A percentile compares a stretch with the other conserved stretches of the same genome.
phyloP scores from a whole-genome alignment of 2,888 invertebrate species.

The Homarus gammarus region DNA sequence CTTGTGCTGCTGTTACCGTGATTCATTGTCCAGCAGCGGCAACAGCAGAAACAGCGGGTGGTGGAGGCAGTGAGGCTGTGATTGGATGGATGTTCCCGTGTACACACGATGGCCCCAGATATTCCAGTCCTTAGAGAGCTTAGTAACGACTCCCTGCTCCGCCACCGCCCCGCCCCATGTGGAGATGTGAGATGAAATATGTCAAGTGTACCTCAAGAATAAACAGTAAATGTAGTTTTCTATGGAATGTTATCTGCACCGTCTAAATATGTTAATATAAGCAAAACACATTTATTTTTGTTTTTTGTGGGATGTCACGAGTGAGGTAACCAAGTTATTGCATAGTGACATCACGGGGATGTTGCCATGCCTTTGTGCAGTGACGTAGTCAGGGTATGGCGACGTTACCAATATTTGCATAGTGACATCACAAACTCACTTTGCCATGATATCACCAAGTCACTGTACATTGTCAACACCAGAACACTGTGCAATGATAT shows the following conservation, averaged over 20 bases:
- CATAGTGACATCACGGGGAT: background rate
- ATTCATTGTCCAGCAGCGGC: background rate
- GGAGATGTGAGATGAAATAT: background rate
- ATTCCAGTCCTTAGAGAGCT: background rate
- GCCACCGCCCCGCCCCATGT: background rate
- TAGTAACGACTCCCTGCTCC: background rate
- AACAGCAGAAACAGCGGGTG: background rate
- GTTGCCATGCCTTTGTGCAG: background rate
- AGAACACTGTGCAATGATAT: background rate
- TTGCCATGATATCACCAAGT: background rate
- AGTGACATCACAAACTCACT: background rate
- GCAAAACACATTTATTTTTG: no score
- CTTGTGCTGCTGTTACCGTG: background rate
- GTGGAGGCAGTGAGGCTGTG: background rate
- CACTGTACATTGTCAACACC: no score
- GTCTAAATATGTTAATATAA: background rate
- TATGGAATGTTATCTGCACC: conserved; percentile 1
- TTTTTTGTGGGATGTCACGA: background rate
- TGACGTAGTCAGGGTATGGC: no score
- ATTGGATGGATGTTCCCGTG: background rate
- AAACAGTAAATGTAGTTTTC: background rate
- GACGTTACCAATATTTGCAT: background rate
- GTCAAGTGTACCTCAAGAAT: conserved; percentile 8
- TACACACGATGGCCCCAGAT: background rate
- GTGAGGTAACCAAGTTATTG: background rate